Percentiles rank a stretch among this genome's conserved stretches.
Conservation (phyloP, 2,888 invertebrate species). For the Xanthorhoe spadicearia region DNA sequence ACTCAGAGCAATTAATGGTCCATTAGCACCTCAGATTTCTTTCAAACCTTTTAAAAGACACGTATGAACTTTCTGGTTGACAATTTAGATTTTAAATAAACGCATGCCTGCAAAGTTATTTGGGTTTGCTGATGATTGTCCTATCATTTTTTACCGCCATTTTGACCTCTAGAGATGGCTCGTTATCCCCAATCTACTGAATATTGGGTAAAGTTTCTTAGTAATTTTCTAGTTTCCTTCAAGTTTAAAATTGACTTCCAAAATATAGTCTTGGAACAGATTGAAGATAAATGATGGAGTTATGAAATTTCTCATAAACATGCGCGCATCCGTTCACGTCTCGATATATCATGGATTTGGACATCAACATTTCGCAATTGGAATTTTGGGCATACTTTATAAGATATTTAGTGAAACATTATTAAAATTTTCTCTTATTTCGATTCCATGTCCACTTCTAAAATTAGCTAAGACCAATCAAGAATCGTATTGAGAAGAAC, state of each 20-base stretch:
- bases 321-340: slow-evolving; percentile 52
- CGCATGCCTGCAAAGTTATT: neutral
- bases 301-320: slow-evolving; percentile 83
- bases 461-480: neutral
- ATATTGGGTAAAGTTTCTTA: slow-evolving; percentile 7
- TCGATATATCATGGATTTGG: slow-evolving; percentile 80
- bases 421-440: neutral
- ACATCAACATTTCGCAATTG: slow-evolving; percentile 76
- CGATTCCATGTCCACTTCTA: neutral
- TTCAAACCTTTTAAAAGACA: neutral
- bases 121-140: neutral
- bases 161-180: neutral
- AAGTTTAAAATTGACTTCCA: slow-evolving; percentile 26
- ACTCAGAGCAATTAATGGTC: too few species aligned
- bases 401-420: neutral
- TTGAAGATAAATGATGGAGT: slow-evolving; percentile 71
- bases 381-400: slow-evolving; percentile 67
- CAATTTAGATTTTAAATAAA: neutral
- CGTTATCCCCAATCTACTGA: neutral
- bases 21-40: slow-evolving; percentile 59
- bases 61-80: neutral
- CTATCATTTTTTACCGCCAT: neutral
- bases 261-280: slow-evolving; percentile 34
- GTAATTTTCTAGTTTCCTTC: slow-evolving; percentile 3
- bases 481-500: neutral